A percentile compares a stretch with the other conserved stretches of the same genome.
These are phyloP conservation scores for Thunnus thynnus DNA, from an alignment of 2,113 vertebrate species.

Conservation along the genomic window DNA sequence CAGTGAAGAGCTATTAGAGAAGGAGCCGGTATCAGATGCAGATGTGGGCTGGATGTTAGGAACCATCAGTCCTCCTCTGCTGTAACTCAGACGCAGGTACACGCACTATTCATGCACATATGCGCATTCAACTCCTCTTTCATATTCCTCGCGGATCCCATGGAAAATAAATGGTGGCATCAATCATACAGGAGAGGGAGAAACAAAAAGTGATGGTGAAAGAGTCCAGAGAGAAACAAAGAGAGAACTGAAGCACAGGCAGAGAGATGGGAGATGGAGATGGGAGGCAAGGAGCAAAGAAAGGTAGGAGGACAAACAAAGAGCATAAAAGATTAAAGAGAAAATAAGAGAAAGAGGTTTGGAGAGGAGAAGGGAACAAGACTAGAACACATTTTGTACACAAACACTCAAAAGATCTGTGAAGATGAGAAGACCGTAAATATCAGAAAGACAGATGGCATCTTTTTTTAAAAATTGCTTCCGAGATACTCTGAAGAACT, in stretches of 20 bases:
- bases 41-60: slow-evolving; percentile 43
- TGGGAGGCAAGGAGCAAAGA: slow-evolving; percentile 8
- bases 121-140: background rate
- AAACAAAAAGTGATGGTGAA: slow-evolving; percentile 23
- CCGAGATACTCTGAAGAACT: slow-evolving; percentile 27
- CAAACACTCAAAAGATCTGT: slow-evolving; percentile 32
- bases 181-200: slow-evolving; percentile 32
- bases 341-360: background rate
- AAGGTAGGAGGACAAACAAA: slow-evolving; percentile 20
- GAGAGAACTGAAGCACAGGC: background rate
- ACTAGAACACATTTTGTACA: slow-evolving; percentile 19
- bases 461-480: background rate
- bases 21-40: slow-evolving; percentile 43
- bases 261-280: slow-evolving; percentile 16
- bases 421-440: slow-evolving; percentile 34
- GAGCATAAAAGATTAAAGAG: slow-evolving; percentile 31
- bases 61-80: slow-evolving; percentile 18
- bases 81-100: slow-evolving; percentile 30
- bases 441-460: slow-evolving; percentile 67
- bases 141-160: slow-evolving; percentile 29
- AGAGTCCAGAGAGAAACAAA: slow-evolving; percentile 18
- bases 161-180: slow-evolving; percentile 58
- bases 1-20: slow-evolving; percentile 55
- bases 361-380: background rate
- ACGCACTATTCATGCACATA: slow-evolving; percentile 23